These are phyloP conservation scores for Vipera latastei DNA, from an alignment of 2,797 vertebrate species.

Conservation along the genomic window DNA sequence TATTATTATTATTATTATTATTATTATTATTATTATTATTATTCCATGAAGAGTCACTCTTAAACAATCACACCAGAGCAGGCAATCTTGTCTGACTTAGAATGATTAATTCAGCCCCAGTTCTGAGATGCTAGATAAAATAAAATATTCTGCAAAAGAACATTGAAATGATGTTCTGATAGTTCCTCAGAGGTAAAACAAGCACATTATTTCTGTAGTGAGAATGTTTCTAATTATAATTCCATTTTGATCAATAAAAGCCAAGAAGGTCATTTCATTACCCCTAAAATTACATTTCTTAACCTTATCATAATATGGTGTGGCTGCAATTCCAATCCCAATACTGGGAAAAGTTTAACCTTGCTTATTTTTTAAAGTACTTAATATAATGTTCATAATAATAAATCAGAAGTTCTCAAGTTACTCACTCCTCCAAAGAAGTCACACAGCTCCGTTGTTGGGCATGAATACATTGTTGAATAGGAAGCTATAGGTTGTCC, in stretches of 20 bases:
- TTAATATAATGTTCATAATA: constrained; percentile 67
- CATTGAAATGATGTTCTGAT: rapidly evolving
- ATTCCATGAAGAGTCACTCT: background rate
- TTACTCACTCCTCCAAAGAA: constrained; percentile 43
- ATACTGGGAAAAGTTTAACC: constrained; percentile 68
- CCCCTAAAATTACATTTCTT: constrained; percentile 74
- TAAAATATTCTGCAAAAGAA: background rate
- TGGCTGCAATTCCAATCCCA: constrained; percentile 67
- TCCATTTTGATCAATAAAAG: constrained; percentile 61
- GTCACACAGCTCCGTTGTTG: constrained; percentile 32
- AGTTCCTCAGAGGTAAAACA: background rate
- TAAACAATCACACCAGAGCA: background rate
- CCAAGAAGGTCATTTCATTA: constrained; percentile 69
- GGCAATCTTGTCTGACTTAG: background rate
- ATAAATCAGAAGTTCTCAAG: constrained; percentile 69
- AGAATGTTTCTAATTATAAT: constrained; percentile 56
- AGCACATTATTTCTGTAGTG: constrained; percentile 6
- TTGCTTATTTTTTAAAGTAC: constrained; percentile 69
- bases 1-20: too few species aligned
- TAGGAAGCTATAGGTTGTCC: constrained; percentile 55
- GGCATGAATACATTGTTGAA: constrained; percentile 26
- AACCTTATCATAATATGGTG: constrained; percentile 64
- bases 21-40: background rate
- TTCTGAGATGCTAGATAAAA: background rate
- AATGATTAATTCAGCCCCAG: background rate